Base-by-base conservation (phyloP, 1,140 invertebrate genomes). In the Cotesia glomerata region DNA sequence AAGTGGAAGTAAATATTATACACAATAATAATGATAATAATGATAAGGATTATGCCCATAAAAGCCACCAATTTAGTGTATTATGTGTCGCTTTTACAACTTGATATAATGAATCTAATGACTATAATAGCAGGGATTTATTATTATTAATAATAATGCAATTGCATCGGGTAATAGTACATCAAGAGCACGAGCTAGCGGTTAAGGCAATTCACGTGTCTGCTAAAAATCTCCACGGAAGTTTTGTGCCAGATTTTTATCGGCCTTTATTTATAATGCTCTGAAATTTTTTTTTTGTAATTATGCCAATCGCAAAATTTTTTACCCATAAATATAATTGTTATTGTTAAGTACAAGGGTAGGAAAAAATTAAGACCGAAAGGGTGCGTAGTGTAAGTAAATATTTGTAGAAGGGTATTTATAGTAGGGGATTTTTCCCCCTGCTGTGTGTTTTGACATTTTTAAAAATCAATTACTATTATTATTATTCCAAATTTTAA, bases 391-490 rank as follows among this genome's bases (percentile, higher is more conserved):
- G 68, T 11, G 61, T 68, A 54, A 36, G 34, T 5, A 18, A 18
- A 18, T 11, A 58, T 54, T 26, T 26, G 5, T 39, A 14, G 14
- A 51, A 36, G 35, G 59, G 39, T 51, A 69, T 71, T 16, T 73
- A 59, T 72, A 58, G 76, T 72, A 70, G 26, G 65, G 72, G 75
- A 67, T 71, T 70, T 75, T 75, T 72, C 65, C 69, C 71, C 79
- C 76, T 72, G 78, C 75, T 77, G 79, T 63, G 77, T 79, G 73
- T 79, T 77, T 79, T 80, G 79, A 80, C 76, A 74, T 80, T 75
- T 80, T 77, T 73, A 76, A 61, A 77, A 77, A 78, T 78, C 72
- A 73, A 77, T 79, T 7, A 9, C 8, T 45, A 9, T 45, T 45
- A 8, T 80, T 76, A 79, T 74, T 4, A 4, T 4, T 39, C 3